Conservation (phyloP, 2,797 vertebrate genomes). For the Cuculus canorus region DNA sequence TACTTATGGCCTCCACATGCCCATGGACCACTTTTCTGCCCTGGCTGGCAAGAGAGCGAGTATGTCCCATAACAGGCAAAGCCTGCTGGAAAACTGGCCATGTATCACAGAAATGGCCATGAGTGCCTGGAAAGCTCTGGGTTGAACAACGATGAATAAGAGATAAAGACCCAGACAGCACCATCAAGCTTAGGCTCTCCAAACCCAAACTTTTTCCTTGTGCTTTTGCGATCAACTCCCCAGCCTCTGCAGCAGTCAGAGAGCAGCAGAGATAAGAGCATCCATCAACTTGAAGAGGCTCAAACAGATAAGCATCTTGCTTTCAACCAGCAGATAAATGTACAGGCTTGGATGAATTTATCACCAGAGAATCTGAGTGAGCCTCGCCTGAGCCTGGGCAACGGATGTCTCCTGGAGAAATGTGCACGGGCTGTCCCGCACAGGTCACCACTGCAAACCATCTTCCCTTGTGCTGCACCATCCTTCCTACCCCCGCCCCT, state of each 20-base stretch:
- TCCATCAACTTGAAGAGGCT: slow-evolving; percentile 22
- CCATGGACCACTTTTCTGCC: background rate
- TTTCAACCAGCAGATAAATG: background rate
- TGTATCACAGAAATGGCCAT: rapidly evolving
- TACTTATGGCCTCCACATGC: background rate
- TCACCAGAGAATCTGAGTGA: background rate
- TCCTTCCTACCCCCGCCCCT: background rate
- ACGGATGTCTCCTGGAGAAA: background rate
- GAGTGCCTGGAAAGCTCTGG: background rate
- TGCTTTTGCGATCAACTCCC: background rate
- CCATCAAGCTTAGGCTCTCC: background rate
- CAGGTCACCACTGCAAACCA: too few relatives aligned
- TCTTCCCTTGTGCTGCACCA: rapidly evolving
- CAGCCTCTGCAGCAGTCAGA: background rate
- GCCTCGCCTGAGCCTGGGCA: background rate
- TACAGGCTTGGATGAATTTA: background rate
- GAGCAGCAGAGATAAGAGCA: slow-evolving; percentile 37
- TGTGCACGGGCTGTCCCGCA: rapidly evolving
- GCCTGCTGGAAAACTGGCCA: background rate
- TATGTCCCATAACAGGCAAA: background rate
- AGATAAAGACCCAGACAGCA: background rate
- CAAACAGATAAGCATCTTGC: slow-evolving; percentile 7
- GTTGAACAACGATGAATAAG: background rate
- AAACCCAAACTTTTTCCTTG: background rate
- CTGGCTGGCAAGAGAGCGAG: rapidly evolving